These are phyloP conservation scores for Myotis vivesi DNA, from an alignment of 2,797 vertebrate species.

Conservation along the genomic window DNA sequence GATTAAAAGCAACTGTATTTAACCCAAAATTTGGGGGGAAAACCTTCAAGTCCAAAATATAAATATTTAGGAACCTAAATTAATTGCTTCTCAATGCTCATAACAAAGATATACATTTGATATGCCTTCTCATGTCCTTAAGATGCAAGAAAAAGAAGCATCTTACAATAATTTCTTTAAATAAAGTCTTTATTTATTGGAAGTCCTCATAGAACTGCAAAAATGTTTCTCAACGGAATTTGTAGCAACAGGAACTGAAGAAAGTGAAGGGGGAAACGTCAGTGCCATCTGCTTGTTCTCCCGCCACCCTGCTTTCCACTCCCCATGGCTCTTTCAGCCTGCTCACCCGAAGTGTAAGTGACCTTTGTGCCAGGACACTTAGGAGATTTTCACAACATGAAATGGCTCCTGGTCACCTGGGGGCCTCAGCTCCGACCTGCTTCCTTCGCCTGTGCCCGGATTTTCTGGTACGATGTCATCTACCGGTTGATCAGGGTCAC, in stretches of 20 bases:
- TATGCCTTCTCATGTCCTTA: not conserved
- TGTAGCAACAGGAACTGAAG: not conserved
- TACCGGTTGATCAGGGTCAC: not conserved
- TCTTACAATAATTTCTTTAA: not conserved
- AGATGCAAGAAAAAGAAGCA: not conserved
- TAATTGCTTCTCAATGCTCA: not conserved
- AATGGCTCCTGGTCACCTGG: constrained; percentile 11
- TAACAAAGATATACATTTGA: constrained; percentile 29
- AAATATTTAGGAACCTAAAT: constrained; percentile 57
- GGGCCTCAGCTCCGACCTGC: not conserved
- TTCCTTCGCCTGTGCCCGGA: not conserved
- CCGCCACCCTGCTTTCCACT: not conserved
- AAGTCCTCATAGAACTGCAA: not conserved
- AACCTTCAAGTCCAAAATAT: not conserved
- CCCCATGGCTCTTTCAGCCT: not conserved
- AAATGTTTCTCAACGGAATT: not conserved
- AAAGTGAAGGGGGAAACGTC: constrained; percentile 9
- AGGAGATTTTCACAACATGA: not conserved
- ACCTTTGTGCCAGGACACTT: constrained; percentile 23
- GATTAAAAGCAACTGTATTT: constrained; percentile 64
- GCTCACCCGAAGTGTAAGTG: not conserved
- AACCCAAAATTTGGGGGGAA: not conserved
- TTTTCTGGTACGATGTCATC: not conserved
- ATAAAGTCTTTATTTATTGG: constrained; percentile 1
- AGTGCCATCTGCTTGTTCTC: not conserved